These are phyloP conservation scores for Cynodonichthys magdalenae DNA, from an alignment of 2,797 vertebrate species.

Conservation along the genomic window DNA sequence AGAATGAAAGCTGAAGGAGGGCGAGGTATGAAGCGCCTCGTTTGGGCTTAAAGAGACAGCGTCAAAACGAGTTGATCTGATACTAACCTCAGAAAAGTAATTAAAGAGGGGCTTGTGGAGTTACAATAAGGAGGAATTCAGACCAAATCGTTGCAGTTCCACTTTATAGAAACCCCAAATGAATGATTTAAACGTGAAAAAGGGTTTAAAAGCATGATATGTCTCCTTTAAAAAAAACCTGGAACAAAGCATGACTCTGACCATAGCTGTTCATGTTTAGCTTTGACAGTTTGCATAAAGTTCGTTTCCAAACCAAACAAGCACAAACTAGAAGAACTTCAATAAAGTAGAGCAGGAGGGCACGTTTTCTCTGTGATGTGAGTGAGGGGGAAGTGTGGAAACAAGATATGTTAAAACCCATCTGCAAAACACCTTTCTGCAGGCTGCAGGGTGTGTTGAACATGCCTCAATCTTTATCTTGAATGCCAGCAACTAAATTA, in stretches of 20 bases:
- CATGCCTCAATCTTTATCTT: slow-evolving; percentile 77
- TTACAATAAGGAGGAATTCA: too few species aligned
- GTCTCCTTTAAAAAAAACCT: too few species aligned
- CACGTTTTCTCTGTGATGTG: slow-evolving; percentile 46
- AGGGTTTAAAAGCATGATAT: too few species aligned
- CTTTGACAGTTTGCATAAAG: slow-evolving; percentile 28
- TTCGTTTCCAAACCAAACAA: slow-evolving; percentile 59
- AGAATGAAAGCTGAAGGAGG: too few species aligned
- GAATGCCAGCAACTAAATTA: slow-evolving; percentile 78
- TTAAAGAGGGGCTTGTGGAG: too few species aligned
- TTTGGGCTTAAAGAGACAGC: too few species aligned
- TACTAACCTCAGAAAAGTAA: too few species aligned
- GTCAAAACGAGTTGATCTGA: too few species aligned
- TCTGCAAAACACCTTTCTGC: slow-evolving; percentile 56
- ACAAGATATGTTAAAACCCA: slow-evolving; percentile 62
- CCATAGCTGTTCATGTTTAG: slow-evolving; percentile 46
- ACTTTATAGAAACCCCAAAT: too few species aligned
- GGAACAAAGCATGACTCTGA: slow-evolving; percentile 17
- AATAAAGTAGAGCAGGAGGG: slow-evolving; percentile 54
- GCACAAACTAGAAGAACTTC: slow-evolving; percentile 43
- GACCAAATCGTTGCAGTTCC: too few species aligned
- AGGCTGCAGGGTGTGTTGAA: slow-evolving; percentile 50
- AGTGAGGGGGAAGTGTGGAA: slow-evolving; percentile 58
- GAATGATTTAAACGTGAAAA: too few species aligned
- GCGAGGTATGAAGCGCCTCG: too few species aligned